Conservation (phyloP, 2,797 vertebrate genomes). For the Ctenopoma kingsleyae region DNA sequence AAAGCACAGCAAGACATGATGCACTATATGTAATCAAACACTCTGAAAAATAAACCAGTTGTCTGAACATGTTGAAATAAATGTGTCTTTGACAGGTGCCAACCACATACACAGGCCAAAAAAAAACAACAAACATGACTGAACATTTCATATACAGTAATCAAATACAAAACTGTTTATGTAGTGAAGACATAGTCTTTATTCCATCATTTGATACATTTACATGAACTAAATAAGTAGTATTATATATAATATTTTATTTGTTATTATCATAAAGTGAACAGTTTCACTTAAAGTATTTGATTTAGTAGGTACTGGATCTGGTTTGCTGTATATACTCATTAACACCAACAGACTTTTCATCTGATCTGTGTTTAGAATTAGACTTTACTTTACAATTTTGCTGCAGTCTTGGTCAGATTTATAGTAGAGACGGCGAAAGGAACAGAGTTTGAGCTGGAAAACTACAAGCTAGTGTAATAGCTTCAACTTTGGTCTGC, state of each 20-base stretch:
- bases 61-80: slow-evolving; percentile 36
- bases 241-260: slow-evolving; percentile 9
- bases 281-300: slow-evolving; percentile 14
- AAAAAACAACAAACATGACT: slow-evolving; percentile 1
- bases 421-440: slow-evolving; percentile 15
- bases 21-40: slow-evolving; percentile 16
- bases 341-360: not conserved
- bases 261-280: slow-evolving; percentile 17
- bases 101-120: slow-evolving; percentile 18
- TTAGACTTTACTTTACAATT: slow-evolving; percentile 6
- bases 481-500: not conserved
- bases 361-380: slow-evolving; percentile 17
- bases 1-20: slow-evolving; percentile 10
- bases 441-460: slow-evolving; percentile 5
- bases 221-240: slow-evolving; percentile 16
- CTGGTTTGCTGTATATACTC: not conserved
- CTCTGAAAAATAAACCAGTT: slow-evolving; percentile 30
- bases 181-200: slow-evolving; percentile 13
- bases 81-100: slow-evolving; percentile 22
- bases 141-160: slow-evolving; percentile 23
- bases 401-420: slow-evolving; percentile 6
- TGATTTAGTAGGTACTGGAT: slow-evolving; percentile 12
- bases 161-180: slow-evolving; percentile 21
- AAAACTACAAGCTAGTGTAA: not conserved
- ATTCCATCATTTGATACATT: slow-evolving; percentile 40